These are phyloP conservation scores for Alexandromys fortis DNA, from an alignment of 2,113 vertebrate genomes.

Conservation along the genomic window DNA sequence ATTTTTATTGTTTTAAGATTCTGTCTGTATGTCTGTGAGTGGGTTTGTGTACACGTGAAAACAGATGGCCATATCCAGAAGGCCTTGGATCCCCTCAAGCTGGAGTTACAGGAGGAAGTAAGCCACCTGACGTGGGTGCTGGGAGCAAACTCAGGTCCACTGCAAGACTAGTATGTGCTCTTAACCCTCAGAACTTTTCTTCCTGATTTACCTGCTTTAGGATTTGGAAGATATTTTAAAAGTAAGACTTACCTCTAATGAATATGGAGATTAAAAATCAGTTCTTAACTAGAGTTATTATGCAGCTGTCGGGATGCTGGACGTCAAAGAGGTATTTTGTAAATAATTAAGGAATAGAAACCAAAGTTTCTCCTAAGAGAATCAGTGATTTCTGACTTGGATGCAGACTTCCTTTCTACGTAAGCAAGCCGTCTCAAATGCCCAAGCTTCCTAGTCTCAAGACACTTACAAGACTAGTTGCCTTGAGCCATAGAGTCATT, in stretches of 20 bases:
- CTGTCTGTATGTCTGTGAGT: neutral
- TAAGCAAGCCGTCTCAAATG: neutral
- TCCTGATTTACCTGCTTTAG: conserved; percentile 27
- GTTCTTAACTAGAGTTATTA: neutral
- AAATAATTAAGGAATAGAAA: conserved; percentile 10
- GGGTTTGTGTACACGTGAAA: neutral
- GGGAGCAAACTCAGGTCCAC: neutral
- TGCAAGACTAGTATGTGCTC: neutral
- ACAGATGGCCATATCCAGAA: neutral
- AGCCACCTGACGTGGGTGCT: neutral
- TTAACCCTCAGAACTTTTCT: neutral
- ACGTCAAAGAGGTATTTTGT: neutral
- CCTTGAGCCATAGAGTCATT: neutral
- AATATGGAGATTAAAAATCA: neutral
- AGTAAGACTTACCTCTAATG: neutral
- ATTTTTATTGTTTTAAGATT: neutral
- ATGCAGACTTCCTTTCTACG: neutral
- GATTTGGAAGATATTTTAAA: conserved; percentile 21
- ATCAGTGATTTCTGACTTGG: neutral
- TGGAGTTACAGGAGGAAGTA: neutral
- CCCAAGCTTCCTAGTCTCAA: neutral
- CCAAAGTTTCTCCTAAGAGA: neutral
- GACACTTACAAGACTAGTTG: neutral
- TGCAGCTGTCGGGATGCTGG: neutral
- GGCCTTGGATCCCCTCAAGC: neutral